Evolutionary conservation across 1,140 invertebrate species (phyloP).

Genomic region (Eubasilissa regina): DNA sequence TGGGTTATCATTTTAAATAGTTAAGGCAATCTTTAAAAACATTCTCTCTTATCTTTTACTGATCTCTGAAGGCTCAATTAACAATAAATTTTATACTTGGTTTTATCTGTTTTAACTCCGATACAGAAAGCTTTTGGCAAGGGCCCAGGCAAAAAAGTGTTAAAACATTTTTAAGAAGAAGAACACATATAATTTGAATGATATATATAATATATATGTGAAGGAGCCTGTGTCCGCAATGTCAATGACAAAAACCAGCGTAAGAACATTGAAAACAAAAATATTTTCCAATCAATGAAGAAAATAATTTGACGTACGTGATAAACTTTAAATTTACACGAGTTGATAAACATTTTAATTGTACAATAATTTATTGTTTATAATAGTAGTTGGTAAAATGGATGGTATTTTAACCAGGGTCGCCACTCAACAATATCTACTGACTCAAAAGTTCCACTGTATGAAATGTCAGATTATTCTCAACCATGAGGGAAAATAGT

Average conservation of each 20-base stretch:
- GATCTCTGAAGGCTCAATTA: too few species aligned
- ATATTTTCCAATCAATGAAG: slow-evolving; percentile 6
- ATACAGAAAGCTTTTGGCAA: too few species aligned
- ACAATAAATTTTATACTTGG: too few species aligned
- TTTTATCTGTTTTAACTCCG: too few species aligned
- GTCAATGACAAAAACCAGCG: slow-evolving; percentile 17
- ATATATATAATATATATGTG: background rate
- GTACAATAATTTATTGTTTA: slow-evolving; percentile 6
- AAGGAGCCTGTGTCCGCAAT: background rate
- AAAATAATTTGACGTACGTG: slow-evolving; percentile 18
- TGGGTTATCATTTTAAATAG: too few species aligned
- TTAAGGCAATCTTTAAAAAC: too few species aligned
- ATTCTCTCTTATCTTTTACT: too few species aligned
- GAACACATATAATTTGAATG: slow-evolving; percentile 18
- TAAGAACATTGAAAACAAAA: slow-evolving; percentile 8
- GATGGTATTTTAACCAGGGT: slow-evolving; percentile 26
- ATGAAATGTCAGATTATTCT: background rate
- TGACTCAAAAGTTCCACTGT: background rate
- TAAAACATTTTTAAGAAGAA: slow-evolving; percentile 28
- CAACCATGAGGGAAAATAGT: background rate
- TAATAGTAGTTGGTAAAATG: slow-evolving; percentile 12
- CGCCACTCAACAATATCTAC: background rate
- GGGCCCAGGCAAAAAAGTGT: background rate
- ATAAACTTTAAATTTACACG: slow-evolving; percentile 27
- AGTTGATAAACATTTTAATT: slow-evolving; percentile 22